Evolutionary conservation across 2,113 vertebrate genomes (phyloP), one percentile per base, ranked within the genome.

Genomic region (Corythoichthys haematopterus): DNA sequence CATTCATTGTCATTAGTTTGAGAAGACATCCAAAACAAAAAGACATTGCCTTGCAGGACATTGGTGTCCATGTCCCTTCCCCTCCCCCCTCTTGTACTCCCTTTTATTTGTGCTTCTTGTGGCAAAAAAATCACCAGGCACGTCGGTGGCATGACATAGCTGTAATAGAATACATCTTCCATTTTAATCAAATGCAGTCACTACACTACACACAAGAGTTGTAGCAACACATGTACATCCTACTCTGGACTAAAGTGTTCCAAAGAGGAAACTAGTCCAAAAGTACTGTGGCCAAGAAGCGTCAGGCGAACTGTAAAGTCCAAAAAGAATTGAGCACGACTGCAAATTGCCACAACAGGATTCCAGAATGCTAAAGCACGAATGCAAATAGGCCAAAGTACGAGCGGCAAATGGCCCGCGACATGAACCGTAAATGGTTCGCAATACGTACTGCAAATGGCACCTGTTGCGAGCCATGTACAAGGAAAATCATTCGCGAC

Each of bases 31-130:
- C 35, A 43, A 2, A 16, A 28, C 85, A 90, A 89, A 88, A 88
- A 85, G 82, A 86, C 79, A 87, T 87, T 84, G 85, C 86, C 88
- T 90, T 87, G 84, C 80, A 87, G 88, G 85, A 90, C 82, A 76
- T 85, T 85, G 84, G 82, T 90, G 85, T 89, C 84, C 86, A 74
- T 84, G 69, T 72, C 81, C 77, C 51, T 71, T 55, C 69, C 68
- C 20, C 72, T 74, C 74, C 70, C 80, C 82, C 71, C 69, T 85
- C 87, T 86, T 88, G 90, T 89, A 90, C 81, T 89, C 83, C 79
- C 73, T 80, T 43, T 84, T 87, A 86, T 88, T 88, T 87, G 87
- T 89, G 88, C 84, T 90, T 89, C 88, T 77, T 86, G 40, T 62
- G 43, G 60, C 60, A 46, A 62, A 62, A 33, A 43, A 43, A 43